These are phyloP conservation scores for Thecophora atra DNA, from an alignment of 2,888 invertebrate genomes.

Conservation along the genomic window DNA sequence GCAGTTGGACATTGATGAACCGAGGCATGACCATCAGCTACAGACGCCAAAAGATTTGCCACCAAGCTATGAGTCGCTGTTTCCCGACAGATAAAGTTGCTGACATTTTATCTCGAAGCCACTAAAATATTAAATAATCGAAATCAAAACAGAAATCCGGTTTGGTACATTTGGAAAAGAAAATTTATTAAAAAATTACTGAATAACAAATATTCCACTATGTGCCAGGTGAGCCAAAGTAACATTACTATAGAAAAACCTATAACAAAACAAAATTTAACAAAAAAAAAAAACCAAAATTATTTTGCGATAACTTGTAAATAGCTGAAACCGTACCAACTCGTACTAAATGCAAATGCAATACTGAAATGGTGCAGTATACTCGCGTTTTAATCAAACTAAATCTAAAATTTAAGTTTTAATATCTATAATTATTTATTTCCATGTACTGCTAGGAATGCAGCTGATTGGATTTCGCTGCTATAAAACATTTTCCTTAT, in stretches of 20 bases:
- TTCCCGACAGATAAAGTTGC: conserved; percentile 61
- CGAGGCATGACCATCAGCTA: conserved; percentile 50
- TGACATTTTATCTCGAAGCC: conserved; percentile 21
- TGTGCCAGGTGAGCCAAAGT: conserved; percentile 48
- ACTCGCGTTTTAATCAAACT: no score
- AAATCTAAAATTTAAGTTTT: no score
- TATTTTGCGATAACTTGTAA: no score
- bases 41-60: conserved; percentile 63
- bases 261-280: no score
- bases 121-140: background rate
- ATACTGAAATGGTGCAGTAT: no score
- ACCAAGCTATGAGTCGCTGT: conserved; percentile 63
- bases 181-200: conserved; percentile 16
- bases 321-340: background rate
- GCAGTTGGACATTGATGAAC: conserved; percentile 47
- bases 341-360: no score
- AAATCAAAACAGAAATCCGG: conserved; percentile 40
- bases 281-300: no score
- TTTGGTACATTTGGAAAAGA: conserved; percentile 18
- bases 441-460: no score
- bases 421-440: no score
- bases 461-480: no score
- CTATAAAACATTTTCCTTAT: no score
- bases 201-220: conserved; percentile 42
- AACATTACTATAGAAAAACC: background rate